Evolutionary conservation across 2,888 invertebrate species (phyloP).

Genomic region (Dichetophora obliterata): DNA sequence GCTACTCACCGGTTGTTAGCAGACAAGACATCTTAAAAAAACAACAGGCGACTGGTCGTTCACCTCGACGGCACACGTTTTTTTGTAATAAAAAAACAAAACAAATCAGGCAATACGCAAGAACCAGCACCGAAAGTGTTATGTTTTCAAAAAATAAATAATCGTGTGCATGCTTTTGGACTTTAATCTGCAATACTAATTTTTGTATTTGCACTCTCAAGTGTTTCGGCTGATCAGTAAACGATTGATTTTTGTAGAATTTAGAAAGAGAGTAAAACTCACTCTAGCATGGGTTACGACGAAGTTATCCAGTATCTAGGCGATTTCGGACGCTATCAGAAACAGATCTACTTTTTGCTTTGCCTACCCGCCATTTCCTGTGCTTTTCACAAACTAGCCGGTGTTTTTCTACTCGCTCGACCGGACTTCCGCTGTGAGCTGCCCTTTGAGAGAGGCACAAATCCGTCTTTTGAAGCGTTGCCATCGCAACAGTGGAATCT

Average conservation of each 20-base stretch:
- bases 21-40: too few species aligned
- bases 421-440: slow-evolving; percentile 76
- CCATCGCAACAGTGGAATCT: slow-evolving; percentile 70
- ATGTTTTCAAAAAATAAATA: background rate
- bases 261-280: background rate
- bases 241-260: background rate
- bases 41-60: too few species aligned
- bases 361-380: slow-evolving; percentile 80
- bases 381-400: slow-evolving; percentile 81
- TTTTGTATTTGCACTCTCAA: too few species aligned
- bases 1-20: too few species aligned
- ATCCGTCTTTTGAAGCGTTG: slow-evolving; percentile 66
- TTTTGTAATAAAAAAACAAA: too few species aligned
- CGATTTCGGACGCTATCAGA: slow-evolving; percentile 80
- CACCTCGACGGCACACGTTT: too few species aligned
- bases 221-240: background rate
- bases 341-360: slow-evolving; percentile 77
- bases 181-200: too few species aligned
- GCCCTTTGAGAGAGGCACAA: slow-evolving; percentile 72
- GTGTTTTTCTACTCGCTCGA: slow-evolving; percentile 79
- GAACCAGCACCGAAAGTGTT: background rate
- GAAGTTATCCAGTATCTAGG: slow-evolving; percentile 78
- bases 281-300: slow-evolving; percentile 77
- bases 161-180: too few species aligned
- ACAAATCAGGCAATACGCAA: background rate